These are phyloP conservation scores for Cotesia typhae DNA, from an alignment of 1,140 invertebrate species.

Conservation along the genomic window DNA sequence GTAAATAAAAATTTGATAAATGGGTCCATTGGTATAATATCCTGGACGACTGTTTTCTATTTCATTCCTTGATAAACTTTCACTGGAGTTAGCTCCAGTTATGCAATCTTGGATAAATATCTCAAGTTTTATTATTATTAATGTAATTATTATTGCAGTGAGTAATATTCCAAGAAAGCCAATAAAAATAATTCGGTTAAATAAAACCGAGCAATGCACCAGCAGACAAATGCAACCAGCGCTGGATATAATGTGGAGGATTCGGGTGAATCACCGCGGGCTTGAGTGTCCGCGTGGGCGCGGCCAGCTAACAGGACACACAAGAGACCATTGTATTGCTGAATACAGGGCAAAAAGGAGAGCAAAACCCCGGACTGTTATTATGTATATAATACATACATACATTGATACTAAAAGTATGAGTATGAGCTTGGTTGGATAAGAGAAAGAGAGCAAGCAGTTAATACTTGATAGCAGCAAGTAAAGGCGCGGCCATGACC, in stretches of 20 bases:
- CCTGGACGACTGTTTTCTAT: slow-evolving; percentile 6
- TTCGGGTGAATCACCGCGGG: slow-evolving; percentile 28
- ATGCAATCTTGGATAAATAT: slow-evolving; percentile 23
- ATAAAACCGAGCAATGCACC: neutral
- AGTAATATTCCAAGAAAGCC: slow-evolving; percentile 23
- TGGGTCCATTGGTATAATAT: slow-evolving; percentile 10
- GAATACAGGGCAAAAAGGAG: slow-evolving; percentile 12
- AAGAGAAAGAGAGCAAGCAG: slow-evolving; percentile 6
- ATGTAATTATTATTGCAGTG: neutral
- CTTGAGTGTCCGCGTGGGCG: slow-evolving; percentile 33
- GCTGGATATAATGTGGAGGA: neutral
- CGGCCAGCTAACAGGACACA: slow-evolving; percentile 26
- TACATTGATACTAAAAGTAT: too few relatives aligned
- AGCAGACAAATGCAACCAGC: neutral
- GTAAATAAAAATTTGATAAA: slow-evolving; percentile 22
- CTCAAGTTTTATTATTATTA: slow-evolving; percentile 9
- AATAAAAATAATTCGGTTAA: neutral
- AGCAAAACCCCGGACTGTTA: slow-evolving; percentile 5
- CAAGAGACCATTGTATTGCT: slow-evolving; percentile 33
- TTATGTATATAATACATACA: too few relatives aligned
- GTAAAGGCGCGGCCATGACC: slow-evolving; percentile 30
- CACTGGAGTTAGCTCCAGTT: slow-evolving; percentile 22
- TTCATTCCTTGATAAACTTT: neutral
- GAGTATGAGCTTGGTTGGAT: neutral
- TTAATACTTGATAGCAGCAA: neutral